Conservation (phyloP, 2,797 vertebrate species). For the Ispidina lecontei region DNA sequence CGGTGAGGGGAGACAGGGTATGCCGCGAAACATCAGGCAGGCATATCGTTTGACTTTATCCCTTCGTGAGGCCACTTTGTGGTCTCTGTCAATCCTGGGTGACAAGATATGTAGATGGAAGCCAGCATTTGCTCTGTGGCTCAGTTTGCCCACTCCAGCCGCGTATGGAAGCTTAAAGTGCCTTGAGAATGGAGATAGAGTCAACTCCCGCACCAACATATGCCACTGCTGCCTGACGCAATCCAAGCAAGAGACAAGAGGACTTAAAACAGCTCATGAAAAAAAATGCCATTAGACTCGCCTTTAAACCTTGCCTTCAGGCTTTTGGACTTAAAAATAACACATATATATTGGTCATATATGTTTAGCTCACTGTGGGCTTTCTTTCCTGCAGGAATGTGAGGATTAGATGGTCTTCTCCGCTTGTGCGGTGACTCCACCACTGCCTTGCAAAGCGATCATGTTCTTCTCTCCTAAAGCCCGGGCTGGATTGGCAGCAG, state of each 20-base stretch:
- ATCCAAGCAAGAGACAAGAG: slow-evolving; percentile 58
- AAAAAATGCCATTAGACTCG: slow-evolving; percentile 37
- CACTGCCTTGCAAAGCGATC: background rate
- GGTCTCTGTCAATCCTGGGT: slow-evolving; percentile 33
- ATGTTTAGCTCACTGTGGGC: slow-evolving; percentile 46
- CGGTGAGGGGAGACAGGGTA: background rate
- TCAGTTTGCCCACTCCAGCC: background rate
- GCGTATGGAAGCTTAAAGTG: background rate
- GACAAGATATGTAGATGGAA: slow-evolving; percentile 36
- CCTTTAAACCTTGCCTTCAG: slow-evolving; percentile 60
- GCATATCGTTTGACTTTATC: background rate
- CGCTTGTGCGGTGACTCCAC: background rate
- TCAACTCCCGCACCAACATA: slow-evolving; percentile 38
- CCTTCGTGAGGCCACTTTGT: background rate
- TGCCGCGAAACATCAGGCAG: background rate
- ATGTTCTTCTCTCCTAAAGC: slow-evolving; percentile 49
- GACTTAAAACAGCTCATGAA: slow-evolving; percentile 64
- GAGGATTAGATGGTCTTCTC: slow-evolving; percentile 58
- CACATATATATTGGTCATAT: slow-evolving; percentile 27
- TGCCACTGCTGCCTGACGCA: slow-evolving; percentile 49
- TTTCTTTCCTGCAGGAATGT: slow-evolving; percentile 62
- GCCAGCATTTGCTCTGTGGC: slow-evolving; percentile 40
- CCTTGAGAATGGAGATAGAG: background rate
- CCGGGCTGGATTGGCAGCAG: slow-evolving; percentile 34
- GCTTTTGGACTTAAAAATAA: slow-evolving; percentile 66